Evolutionary conservation across 2,797 vertebrate species (phyloP), one percentile per base, ranked within the genome.

Genomic region (Bovichtus variegatus): DNA sequence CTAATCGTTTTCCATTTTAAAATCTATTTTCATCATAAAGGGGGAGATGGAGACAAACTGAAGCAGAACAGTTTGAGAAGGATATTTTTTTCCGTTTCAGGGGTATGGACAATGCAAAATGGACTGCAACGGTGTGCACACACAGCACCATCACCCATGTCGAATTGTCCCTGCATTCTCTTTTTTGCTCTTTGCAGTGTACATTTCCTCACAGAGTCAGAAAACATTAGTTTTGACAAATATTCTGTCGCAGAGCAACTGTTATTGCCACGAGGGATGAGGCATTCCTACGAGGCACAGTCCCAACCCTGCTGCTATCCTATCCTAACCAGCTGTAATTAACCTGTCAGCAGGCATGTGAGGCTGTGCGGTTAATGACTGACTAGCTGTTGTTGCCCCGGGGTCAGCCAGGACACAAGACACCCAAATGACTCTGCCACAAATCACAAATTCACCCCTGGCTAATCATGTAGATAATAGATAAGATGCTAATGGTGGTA

Each of bases 241-340:
- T 70, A 55, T 63, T 68, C 71, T 6, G 38, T 71, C 58, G 73
- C 29, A 53, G 34, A 85, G 74, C 38, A 71, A 82, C 74, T 40
- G 53, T 55, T 73, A 46, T 15, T 73, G 46, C 71, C 70, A 65
- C 11, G 3, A 66, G 64, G 60, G 46, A 83, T 81, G 50, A 47
- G 15, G n/a, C 11, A 16, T 63, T 69, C 76, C 44, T 62, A 60
- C 1, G 0, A 60, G 63, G 18, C 53, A 12, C 41, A 67, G 51
- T 41, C 47, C 44, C 38, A 59, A 80, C 75, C 62, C 78, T 74
- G 76, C 83, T 74, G 76, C 78, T 90, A 91, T 92, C 89, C 83
- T 72, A 83, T 57, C 41, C 75, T 90, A 91, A 93, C 88, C 82
- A 86, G 83, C 81, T 74, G 74, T 92, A 92, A 93, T 93, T 90